Percentiles rank a stretch among this genome's conserved stretches.
Conservation (phyloP, 2,797 vertebrate genomes). For the Holocentrus rufus region DNA sequence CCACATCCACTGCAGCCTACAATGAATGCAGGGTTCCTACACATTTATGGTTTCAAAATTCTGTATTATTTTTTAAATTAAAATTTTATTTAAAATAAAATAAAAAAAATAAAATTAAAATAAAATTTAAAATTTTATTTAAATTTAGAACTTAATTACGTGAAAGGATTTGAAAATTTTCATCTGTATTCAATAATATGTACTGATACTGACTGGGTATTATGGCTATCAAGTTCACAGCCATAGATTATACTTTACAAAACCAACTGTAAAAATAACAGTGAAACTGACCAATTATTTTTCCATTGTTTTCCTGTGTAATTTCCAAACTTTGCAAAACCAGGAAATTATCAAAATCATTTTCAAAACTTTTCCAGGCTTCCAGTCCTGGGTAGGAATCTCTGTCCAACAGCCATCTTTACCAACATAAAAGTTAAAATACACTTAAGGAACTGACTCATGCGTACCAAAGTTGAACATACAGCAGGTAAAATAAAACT, state of each 20-base stretch:
- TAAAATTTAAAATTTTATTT: too few relatives aligned
- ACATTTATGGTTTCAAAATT: too few relatives aligned
- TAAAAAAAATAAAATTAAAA: too few relatives aligned
- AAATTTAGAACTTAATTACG: too few relatives aligned
- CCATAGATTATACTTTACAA: neutral
- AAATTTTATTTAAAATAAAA: too few relatives aligned
- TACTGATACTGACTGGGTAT: neutral
- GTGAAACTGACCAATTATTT: neutral
- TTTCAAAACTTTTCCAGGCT: conserved; percentile 3
- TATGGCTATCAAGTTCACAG: neutral
- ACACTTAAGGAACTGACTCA: neutral
- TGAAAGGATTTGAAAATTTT: too few relatives aligned
- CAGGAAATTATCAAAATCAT: neutral
- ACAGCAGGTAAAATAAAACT: conserved; percentile 2
- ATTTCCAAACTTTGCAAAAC: neutral
- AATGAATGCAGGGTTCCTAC: too few relatives aligned
- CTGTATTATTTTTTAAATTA: too few relatives aligned
- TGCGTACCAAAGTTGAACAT: conserved; percentile 29
- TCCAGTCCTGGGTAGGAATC: conserved; percentile 7
- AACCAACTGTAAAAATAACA: neutral
- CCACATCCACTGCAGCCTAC: too few relatives aligned
- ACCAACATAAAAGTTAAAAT: neutral
- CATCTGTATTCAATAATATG: too few relatives aligned
- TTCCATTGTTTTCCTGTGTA: neutral
- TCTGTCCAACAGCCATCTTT: conserved; percentile 6